Percentiles rank a stretch among this genome's conserved stretches.
Evolutionary conservation across 1,140 invertebrate species (phyloP).

Genomic region (Drosophila bocki): DNA sequence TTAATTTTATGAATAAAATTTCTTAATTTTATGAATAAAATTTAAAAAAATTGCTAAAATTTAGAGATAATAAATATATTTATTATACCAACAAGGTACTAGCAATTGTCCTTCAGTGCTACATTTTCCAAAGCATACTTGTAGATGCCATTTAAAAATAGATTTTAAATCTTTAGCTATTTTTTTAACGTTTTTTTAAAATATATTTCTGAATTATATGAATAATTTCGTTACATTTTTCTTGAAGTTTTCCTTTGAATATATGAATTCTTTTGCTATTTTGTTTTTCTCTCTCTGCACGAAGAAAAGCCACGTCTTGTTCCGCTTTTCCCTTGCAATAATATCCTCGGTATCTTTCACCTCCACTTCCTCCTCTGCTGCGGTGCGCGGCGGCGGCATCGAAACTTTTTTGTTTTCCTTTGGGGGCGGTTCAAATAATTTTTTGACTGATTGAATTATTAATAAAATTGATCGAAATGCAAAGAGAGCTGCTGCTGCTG

Average conservation of each 20-base stretch:
- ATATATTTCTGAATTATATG: background rate
- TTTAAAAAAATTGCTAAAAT: no score
- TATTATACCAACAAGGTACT: no score
- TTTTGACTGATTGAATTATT: conserved; percentile 85
- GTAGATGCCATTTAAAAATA: background rate
- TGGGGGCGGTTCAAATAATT: conserved; percentile 83
- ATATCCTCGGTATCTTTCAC: background rate
- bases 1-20: no score
- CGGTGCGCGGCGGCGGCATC: conserved; percentile 9
- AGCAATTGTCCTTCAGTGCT: background rate
- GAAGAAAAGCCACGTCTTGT: conserved; percentile 11
- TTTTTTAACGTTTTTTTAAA: background rate
- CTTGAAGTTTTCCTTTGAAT: background rate
- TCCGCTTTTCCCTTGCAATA: conserved; percentile 6
- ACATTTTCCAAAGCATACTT: background rate
- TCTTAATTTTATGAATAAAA: no score
- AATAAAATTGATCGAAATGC: conserved; percentile 84
- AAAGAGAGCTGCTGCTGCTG: conserved; percentile 57
- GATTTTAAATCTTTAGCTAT: background rate
- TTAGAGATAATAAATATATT: no score
- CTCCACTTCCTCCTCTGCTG: background rate
- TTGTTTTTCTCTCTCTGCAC: background rate
- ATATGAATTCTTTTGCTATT: background rate
- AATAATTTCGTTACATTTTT: no score
- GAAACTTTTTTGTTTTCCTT: conserved; percentile 83